Base-by-base conservation (phyloP, 2,888 invertebrate genomes). In the Eupelmus urozonus region DNA sequence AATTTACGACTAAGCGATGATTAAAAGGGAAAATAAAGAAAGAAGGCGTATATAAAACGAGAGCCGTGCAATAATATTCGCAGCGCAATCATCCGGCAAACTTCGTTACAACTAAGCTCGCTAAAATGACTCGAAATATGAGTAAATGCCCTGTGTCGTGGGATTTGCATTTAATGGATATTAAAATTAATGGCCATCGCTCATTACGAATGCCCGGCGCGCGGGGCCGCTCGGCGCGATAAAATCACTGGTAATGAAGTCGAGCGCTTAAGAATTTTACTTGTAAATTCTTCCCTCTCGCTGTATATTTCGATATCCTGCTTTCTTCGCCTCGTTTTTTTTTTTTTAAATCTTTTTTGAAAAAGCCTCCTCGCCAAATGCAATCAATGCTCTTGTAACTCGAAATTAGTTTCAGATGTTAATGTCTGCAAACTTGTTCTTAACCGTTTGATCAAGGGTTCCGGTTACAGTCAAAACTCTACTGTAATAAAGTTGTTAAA, bases 101-200 rank as follows among this genome's bases (percentile, higher is more conserved):
- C 87, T 88, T 87, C 85, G 86, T 88, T 88, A 87, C 85, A 83
- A 82, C 82, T 73, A 84, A 85, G 63, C 84, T 83, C 83, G 84
- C 83, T 85, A 85, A 86, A 88, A 87, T 86, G 87, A 86, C 85
- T 88, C 86, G 86, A 86, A 87, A 86, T 87, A 85, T 84, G 86
- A 85, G 85, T 85, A 87, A 88, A 88, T 87, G 87, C 85, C 85
- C 87, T 85, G 87, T 85, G 86, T 84, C 86, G 83, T 82, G 83
- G 86, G 85, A 88, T 88, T 87, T 88, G 85, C 87, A 89, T 88
- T 88, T 88, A 88, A 87, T 87, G 87, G 87, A 89, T 88, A 88
- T 88, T 88, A 88, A 88, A 89, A 89, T 88, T 87, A 88, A 88
- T 88, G 88, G 88, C 88, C 87, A 87, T 86, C 85, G 85, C 86